phyloP scores from a whole-genome alignment of 2,888 invertebrate genomes.

The Entomobrya proxima region DNA sequence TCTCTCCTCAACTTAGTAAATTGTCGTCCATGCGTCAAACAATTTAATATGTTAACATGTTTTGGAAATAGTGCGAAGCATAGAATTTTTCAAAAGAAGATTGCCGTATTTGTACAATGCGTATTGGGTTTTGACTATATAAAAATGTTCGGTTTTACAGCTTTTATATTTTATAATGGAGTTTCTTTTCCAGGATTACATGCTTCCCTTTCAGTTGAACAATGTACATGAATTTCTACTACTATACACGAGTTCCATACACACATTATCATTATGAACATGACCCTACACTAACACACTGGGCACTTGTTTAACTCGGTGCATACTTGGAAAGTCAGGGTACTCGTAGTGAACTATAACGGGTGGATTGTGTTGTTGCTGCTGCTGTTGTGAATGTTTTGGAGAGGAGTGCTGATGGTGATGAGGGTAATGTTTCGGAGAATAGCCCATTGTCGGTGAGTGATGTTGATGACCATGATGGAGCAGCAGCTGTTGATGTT shows the following conservation, averaged over 20 bases:
- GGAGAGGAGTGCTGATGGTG: constrained; percentile 44
- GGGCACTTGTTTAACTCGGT: constrained; percentile 73
- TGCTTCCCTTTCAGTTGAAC: no score
- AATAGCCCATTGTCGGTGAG: constrained; percentile 68
- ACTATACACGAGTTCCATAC: background rate
- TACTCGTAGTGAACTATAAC: constrained; percentile 71
- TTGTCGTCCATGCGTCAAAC: no score
- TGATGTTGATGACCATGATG: constrained; percentile 66
- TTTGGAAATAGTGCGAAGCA: no score
- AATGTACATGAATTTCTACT: background rate
- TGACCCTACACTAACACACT: constrained; percentile 70
- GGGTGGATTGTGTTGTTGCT: constrained; percentile 65
- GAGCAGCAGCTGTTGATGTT: constrained; percentile 61
- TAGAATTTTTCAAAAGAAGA: background rate
- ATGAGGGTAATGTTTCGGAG: constrained; percentile 64
- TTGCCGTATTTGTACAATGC: constrained; percentile 7
- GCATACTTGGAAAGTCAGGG: constrained; percentile 68
- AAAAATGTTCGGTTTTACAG: constrained; percentile 15
- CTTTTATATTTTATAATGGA: no score
- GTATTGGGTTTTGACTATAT: background rate
- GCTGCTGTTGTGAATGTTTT: constrained; percentile 42
- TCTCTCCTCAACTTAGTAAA: no score
- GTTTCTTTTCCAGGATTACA: no score
- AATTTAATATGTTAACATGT: no score
- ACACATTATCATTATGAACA: background rate